phyloP scores from a whole-genome alignment of 2,113 vertebrate genomes.

The Eublepharis macularius region DNA sequence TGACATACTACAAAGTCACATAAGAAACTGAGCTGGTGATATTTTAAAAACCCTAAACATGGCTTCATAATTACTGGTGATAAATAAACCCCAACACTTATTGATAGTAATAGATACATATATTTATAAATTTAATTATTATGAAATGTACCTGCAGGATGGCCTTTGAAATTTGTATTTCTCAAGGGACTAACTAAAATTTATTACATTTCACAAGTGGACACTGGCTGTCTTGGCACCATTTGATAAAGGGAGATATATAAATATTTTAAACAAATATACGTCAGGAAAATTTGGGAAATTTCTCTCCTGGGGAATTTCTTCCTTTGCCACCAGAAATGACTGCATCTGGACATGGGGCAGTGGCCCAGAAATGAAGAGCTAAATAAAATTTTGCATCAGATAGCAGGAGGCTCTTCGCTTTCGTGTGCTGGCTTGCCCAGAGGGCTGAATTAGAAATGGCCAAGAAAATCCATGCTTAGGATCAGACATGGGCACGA shows the following conservation, averaged over 20 bases:
- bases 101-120: not conserved
- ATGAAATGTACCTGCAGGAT: not conserved
- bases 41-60: not conserved
- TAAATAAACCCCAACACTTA: not conserved
- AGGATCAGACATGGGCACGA: too few species aligned
- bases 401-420: not conserved
- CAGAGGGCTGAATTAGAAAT: too few species aligned
- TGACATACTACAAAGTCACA: not conserved
- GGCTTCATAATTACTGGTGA: not conserved
- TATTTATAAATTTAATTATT: not conserved
- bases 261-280: not conserved
- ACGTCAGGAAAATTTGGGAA: too few species aligned
- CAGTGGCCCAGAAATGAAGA: not conserved
- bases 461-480: too few species aligned
- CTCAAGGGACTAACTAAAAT: not conserved
- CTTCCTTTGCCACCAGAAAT: not conserved
- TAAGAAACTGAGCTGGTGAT: not conserved
- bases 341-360: not conserved
- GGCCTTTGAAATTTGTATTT: not conserved
- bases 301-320: too few species aligned
- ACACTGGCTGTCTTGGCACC: not conserved
- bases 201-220: not conserved
- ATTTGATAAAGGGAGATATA: not conserved
- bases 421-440: too few species aligned
- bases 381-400: not conserved